Evolutionary conservation across 2,888 invertebrate species (phyloP).

Genomic region (Stomorhina lunata): DNA sequence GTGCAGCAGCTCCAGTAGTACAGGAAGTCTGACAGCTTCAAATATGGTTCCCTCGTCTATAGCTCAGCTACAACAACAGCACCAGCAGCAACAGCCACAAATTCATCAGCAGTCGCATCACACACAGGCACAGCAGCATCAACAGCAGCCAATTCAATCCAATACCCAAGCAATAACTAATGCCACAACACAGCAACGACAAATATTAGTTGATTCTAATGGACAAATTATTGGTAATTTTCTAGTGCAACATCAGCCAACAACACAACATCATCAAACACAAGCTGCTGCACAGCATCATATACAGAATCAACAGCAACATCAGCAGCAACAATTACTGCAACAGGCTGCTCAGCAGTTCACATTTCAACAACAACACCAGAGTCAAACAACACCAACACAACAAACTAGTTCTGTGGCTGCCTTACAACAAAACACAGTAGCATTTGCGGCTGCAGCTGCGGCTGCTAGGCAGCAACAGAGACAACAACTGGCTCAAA

Average conservation of each 20-base stretch:
- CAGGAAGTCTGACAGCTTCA: slow-evolving; percentile 48
- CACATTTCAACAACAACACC: slow-evolving; percentile 66
- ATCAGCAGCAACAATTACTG: slow-evolving; percentile 51
- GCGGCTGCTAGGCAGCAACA: slow-evolving; percentile 46
- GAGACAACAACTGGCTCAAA: slow-evolving; percentile 67
- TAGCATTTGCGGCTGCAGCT: slow-evolving; percentile 63
- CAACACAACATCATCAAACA: slow-evolving; percentile 65
- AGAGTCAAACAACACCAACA: slow-evolving; percentile 63
- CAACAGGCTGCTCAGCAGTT: slow-evolving; percentile 61
- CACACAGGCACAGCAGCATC: slow-evolving; percentile 54
- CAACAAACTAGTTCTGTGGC: slow-evolving; percentile 67
- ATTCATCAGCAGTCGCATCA: slow-evolving; percentile 61
- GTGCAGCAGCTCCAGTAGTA: slow-evolving; percentile 72
- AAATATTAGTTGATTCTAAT: slow-evolving; percentile 77
- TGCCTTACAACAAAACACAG: slow-evolving; percentile 56
- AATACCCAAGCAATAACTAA: slow-evolving; percentile 60
- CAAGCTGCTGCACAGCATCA: slow-evolving; percentile 65
- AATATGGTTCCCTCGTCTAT: slow-evolving; percentile 54
- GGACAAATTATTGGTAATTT: slow-evolving; percentile 78
- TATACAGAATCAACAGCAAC: slow-evolving; percentile 36
- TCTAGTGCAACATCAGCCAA: slow-evolving; percentile 73
- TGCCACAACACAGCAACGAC: slow-evolving; percentile 69
- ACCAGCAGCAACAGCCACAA: slow-evolving; percentile 57
- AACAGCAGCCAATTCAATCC: slow-evolving; percentile 55
- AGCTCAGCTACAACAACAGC: slow-evolving; percentile 64